A percentile compares a stretch with the other conserved stretches of the same genome.
Evolutionary conservation across 2,888 invertebrate genomes (phyloP).

Genomic region (Leucoma salicis): DNA sequence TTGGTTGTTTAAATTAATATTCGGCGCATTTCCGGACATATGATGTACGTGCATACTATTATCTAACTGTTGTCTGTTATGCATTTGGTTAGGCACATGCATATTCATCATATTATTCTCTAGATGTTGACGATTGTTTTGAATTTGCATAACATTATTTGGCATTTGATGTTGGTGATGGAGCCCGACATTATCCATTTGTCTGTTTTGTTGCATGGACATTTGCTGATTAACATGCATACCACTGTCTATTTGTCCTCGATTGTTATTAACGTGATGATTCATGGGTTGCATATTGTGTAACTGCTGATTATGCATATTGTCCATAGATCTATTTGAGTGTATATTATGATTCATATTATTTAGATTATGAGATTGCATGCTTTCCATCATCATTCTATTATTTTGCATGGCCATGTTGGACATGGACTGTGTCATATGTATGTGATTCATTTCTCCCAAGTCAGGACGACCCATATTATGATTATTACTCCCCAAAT

Average conservation of each 20-base stretch:
- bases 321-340: constrained; percentile 66
- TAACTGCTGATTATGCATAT: constrained; percentile 66
- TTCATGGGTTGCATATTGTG: constrained; percentile 73
- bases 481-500: constrained; percentile 58
- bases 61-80: constrained; percentile 69
- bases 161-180: constrained; percentile 76
- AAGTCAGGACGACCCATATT: constrained; percentile 62
- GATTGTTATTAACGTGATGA: constrained; percentile 61
- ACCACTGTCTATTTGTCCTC: constrained; percentile 64
- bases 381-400: constrained; percentile 72
- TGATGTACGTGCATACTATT: constrained; percentile 74
- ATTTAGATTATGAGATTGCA: constrained; percentile 66
- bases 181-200: constrained; percentile 62
- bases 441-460: constrained; percentile 70
- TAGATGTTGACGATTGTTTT: constrained; percentile 65
- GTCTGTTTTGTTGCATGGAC: constrained; percentile 68
- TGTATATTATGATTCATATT: constrained; percentile 69
- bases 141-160: constrained; percentile 73
- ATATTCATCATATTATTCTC: constrained; percentile 68
- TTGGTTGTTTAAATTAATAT: constrained; percentile 62
- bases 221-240: constrained; percentile 73
- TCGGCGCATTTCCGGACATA: constrained; percentile 58
- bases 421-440: constrained; percentile 66
- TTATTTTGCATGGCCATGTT: constrained; percentile 72
- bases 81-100: constrained; percentile 72